Percentiles rank a stretch among this genome's conserved stretches.
Conservation (phyloP, 1,140 invertebrate species). For the Bombus polaris region DNA sequence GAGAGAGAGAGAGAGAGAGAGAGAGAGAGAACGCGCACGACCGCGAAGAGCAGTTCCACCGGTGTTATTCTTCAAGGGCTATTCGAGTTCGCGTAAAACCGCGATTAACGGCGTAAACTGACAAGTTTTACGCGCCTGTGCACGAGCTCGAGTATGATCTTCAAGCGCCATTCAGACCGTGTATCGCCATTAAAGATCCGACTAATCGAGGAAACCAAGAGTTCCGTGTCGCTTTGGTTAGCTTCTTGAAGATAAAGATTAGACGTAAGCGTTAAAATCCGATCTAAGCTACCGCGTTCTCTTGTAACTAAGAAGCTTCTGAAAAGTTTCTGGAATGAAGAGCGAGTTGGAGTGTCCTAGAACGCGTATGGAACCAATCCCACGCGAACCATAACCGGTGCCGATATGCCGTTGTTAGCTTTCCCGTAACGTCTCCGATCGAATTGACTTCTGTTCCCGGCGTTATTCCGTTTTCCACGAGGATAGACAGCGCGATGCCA, state of each 20-base stretch:
- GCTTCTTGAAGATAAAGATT: too few relatives aligned
- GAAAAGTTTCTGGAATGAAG: background rate
- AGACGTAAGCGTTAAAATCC: too few relatives aligned
- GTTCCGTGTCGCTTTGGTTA: too few relatives aligned
- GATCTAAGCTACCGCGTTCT: too few relatives aligned
- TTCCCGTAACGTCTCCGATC: background rate
- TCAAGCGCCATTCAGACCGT: background rate
- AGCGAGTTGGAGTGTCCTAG: background rate
- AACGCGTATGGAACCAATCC: background rate
- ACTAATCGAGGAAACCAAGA: background rate
- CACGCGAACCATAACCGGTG: slow-evolving; percentile 28
- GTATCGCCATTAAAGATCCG: background rate
- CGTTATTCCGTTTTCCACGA: slow-evolving; percentile 5
- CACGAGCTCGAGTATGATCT: background rate
- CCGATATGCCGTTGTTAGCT: background rate
- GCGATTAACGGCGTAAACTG: slow-evolving; percentile 15
- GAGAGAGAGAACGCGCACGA: background rate
- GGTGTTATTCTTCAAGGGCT: background rate
- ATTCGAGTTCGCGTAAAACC: background rate
- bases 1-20: too few relatives aligned
- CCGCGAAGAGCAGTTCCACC: slow-evolving; percentile 1
- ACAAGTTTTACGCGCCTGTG: background rate
- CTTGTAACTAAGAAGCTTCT: too few relatives aligned
- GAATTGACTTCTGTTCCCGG: background rate
- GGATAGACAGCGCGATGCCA: background rate